These are phyloP conservation scores for Biston stratarius DNA, from an alignment of 2,888 invertebrate genomes.

Conservation along the genomic window DNA sequence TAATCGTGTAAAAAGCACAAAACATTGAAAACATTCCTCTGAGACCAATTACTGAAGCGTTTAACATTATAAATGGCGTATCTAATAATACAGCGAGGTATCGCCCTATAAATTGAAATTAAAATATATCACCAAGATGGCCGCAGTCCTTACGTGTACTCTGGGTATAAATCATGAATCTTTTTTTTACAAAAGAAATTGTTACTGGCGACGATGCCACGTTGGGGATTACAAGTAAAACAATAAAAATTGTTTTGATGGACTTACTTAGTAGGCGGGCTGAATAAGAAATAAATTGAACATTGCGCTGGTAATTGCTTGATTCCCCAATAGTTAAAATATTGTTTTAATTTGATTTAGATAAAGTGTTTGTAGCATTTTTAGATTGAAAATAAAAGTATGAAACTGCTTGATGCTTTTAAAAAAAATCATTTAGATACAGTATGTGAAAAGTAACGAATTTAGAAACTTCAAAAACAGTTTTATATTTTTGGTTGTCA, in stretches of 20 bases:
- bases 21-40: constrained; percentile 32
- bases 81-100: constrained; percentile 71
- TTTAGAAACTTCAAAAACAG: neutral
- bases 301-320: neutral
- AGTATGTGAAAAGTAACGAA: too few species aligned
- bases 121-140: constrained; percentile 73
- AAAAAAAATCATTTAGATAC: too few species aligned
- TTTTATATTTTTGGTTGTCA: neutral
- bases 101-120: constrained; percentile 83
- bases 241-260: constrained; percentile 33
- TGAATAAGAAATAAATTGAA: constrained; percentile 6
- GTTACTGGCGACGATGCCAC: constrained; percentile 59
- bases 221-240: constrained; percentile 55
- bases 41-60: constrained; percentile 59
- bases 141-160: constrained; percentile 72
- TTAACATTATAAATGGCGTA: constrained; percentile 69
- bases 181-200: constrained; percentile 74
- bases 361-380: too few species aligned
- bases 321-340: neutral
- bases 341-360: too few species aligned
- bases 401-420: neutral
- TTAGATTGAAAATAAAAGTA: neutral
- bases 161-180: constrained; percentile 75
- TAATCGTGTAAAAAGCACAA: neutral
- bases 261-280: constrained; percentile 25